Conservation (phyloP, 2,797 vertebrate genomes). For the Australoheros facetus region DNA sequence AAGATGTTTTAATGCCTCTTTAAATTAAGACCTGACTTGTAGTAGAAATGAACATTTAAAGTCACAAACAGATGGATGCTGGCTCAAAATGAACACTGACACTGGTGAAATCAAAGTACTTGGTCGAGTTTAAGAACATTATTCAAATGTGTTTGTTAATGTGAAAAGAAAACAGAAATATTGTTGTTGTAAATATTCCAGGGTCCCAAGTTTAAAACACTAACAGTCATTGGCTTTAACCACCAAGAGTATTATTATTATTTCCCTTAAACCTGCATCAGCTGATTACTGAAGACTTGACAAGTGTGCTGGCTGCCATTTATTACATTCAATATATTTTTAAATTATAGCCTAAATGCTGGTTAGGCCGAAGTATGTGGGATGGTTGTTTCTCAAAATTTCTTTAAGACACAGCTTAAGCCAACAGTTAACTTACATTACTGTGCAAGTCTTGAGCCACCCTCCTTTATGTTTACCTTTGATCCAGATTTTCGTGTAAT, state of each 20-base stretch:
- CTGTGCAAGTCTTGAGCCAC: not conserved
- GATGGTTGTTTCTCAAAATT: not conserved
- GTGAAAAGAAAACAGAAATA: not conserved
- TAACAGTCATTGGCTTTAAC: not conserved
- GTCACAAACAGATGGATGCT: not conserved
- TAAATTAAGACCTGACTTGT: not conserved
- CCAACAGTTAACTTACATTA: not conserved
- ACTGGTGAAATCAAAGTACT: not conserved
- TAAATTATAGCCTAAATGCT: not conserved
- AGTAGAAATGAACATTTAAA: not conserved
- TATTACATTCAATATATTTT: not conserved
- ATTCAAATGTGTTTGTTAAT: not conserved
- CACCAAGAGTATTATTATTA: not conserved
- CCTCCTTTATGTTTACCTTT: not conserved
- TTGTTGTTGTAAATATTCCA: not conserved
- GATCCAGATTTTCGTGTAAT: not conserved
- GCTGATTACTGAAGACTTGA: not conserved
- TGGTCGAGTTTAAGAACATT: not conserved
- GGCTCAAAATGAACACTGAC: not conserved
- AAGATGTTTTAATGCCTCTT: not conserved
- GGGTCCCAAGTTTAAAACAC: not conserved
- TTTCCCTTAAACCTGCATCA: not conserved
- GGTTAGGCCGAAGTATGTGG: not conserved
- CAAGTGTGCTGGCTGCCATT: not conserved
- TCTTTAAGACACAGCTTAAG: not conserved